These are phyloP conservation scores for Telmatherina bonti DNA, from an alignment of 2,797 vertebrate genomes.

Conservation along the genomic window DNA sequence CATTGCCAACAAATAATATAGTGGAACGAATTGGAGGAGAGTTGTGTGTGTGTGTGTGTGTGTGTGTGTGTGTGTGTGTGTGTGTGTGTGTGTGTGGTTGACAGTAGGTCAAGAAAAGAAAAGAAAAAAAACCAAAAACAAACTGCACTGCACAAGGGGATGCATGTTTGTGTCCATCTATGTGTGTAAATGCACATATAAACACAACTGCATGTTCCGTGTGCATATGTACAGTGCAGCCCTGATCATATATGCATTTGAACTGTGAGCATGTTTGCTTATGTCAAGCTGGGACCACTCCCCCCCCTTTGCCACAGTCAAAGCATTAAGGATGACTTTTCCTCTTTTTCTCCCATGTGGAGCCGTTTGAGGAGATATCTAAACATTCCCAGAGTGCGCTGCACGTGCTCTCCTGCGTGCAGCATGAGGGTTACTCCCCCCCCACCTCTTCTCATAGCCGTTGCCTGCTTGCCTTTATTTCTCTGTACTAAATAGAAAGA, in stretches of 20 bases:
- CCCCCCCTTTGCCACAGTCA: slow-evolving; percentile 65
- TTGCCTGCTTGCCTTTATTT: slow-evolving; percentile 41
- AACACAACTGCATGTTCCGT: background rate
- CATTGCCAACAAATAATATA: slow-evolving; percentile 87
- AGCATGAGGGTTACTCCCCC: slow-evolving; percentile 60
- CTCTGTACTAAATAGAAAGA: slow-evolving; percentile 67
- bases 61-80: background rate
- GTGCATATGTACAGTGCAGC: slow-evolving; percentile 4
- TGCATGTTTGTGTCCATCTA: slow-evolving; percentile 9
- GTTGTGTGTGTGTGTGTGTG: slow-evolving; percentile 13
- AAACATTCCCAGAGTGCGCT: slow-evolving; percentile 91
- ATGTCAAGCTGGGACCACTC: slow-evolving; percentile 63
- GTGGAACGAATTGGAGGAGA: slow-evolving; percentile 31
- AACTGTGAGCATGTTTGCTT: slow-evolving; percentile 55
- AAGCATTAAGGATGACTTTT: slow-evolving; percentile 74
- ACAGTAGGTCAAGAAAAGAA: slow-evolving; percentile 79
- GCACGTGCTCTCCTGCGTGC: slow-evolving; percentile 90
- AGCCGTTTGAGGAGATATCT: slow-evolving; percentile 87
- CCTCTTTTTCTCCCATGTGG: slow-evolving; percentile 85
- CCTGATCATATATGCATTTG: slow-evolving; percentile 26
- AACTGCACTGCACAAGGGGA: background rate
- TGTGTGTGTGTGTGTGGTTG: background rate
- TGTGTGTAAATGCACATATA: slow-evolving; percentile 11
- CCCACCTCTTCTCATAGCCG: slow-evolving; percentile 58
- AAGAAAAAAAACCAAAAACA: no score